A percentile compares a stretch with the other conserved stretches of the same genome.
Conservation (phyloP, 2,797 vertebrate genomes). For the Urocyon cinereoargenteus region DNA sequence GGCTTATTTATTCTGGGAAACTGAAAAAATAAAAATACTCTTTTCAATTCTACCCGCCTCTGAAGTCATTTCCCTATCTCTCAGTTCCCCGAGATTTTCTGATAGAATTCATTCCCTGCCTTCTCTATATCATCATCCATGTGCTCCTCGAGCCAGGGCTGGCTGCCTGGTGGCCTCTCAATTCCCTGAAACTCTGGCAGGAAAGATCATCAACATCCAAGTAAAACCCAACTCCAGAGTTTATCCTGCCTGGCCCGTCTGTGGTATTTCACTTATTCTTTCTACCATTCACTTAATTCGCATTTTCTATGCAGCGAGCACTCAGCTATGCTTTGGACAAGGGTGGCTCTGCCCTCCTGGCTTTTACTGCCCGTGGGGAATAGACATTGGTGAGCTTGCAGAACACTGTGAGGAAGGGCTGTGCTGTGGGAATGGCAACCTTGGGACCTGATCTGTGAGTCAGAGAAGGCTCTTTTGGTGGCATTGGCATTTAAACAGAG, state of each 20-base stretch:
- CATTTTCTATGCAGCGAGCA: fast-evolving
- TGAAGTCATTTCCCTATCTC: background rate
- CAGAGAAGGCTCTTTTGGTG: background rate
- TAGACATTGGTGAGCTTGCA: background rate
- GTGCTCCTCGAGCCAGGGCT: background rate
- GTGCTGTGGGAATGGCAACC: background rate
- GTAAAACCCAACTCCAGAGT: background rate
- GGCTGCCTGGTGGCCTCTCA: background rate
- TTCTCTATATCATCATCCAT: background rate
- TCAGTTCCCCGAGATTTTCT: background rate
- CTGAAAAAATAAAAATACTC: slow-evolving; percentile 23
- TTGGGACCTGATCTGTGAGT: background rate
- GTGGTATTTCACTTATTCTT: background rate
- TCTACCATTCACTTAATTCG: background rate
- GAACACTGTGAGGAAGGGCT: background rate
- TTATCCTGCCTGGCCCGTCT: background rate
- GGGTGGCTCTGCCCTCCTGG: background rate
- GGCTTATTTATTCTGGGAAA: slow-evolving; percentile 58
- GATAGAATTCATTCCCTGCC: background rate
- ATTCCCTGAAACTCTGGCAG: background rate
- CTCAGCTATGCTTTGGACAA: background rate
- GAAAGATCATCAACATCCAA: background rate
- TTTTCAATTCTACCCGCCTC: background rate
- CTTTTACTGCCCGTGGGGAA: background rate
- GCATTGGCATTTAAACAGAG: background rate